Base-by-base conservation (phyloP, 2,113 vertebrate genomes). In the Hippocampus barbouri region DNA sequence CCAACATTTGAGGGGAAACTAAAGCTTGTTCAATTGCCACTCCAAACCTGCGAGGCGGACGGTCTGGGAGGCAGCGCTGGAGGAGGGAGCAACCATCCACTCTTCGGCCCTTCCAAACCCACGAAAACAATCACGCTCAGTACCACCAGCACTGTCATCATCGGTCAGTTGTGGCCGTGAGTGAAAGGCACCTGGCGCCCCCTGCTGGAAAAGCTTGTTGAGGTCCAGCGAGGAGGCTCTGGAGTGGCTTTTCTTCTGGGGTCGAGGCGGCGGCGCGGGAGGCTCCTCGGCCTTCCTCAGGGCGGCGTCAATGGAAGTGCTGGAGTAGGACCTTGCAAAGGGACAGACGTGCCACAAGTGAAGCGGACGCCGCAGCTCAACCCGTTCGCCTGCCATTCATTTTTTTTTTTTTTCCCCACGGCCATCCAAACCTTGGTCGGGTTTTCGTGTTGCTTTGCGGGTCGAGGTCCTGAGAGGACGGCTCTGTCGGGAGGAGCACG, bases 181-280 rank as follows among this genome's bases (percentile, higher is more conserved):
- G 0, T 38, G 56, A 60, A 23, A 34, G 25, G 7, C 83, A 97
- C 96, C 96, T 91, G 92, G 92, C 56, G 90, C 85, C 15, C 90
- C 93, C 89, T 96, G 95, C 87, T 97, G 96, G 88, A 98, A 93
- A 78, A 98, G 94, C 90, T 95, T 98, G 90, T 97, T 99, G 81
- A 99, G 93, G 89, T 99, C 97, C 88, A 99, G 94, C 41, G 97
- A 99, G 68, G 97, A 98, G 83, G 97, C 96, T 85, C 97, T 94
- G 79, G 96, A 98, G 94, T 98, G 97, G 67, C 93, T 94, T 83
- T 97, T 98, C 87, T 98, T 98, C 87, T 97, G 96, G 45, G 95
- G 96, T 65, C 96, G 93, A 27, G 97, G 97, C 5, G 96, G 97
- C 0, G 96, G 97, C 11, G 94, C 95, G n/a, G 97, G 97, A 11